Base-by-base conservation (phyloP, 2,113 vertebrate genomes). In the Petroica traversi region DNA sequence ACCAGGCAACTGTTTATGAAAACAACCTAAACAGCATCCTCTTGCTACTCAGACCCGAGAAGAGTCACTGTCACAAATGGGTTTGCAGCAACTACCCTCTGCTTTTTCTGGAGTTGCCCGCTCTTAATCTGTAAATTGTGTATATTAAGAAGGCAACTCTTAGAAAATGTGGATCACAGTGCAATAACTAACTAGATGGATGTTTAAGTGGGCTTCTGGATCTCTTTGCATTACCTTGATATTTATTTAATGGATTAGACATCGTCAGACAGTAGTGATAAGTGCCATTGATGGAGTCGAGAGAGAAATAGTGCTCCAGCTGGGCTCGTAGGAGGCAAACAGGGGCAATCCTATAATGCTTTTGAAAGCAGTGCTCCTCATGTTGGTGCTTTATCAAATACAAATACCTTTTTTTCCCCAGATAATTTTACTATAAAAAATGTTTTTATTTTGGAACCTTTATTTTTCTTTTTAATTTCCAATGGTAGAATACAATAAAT, bases 201-300 rank as follows among this genome's bases (percentile, higher is more conserved):
- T 0, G 2, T 62, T 91, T 62, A 93, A 95, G 78, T 38, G 62
- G 67, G 43, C 31, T 95, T 93, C 74, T 82, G 45, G 23, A 89
- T 85, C 84, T 87, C 77, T 68, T 88, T 28, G 41, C 31, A 19
- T 79, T 88, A 77, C 33, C 54, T 24, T 86, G 78, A 74, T 94
- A 77, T 73, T 85, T 77, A 88, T 93, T 95, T 94, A 96, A 92
- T 74, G 62, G 67, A 90, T 78, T 76, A 92, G 71, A 54, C 55
- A 49, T 33, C 66, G 2, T 0, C 41, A 83, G 41, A 85, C 71
- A 66, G 48, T 40, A n/a, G 71, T 66, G 67, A 6, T 64, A 94
- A 91, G 82, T 86, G 51, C 63, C 75, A 90, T 71, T 85, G 93
- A 92, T 8, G 55, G n/a, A 77, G 57, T 55, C n/a, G 62, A 85